A percentile compares a stretch with the other conserved stretches of the same genome.
Evolutionary conservation across 2,113 vertebrate genomes (phyloP).

Genomic region (Archocentrus centrarchus): DNA sequence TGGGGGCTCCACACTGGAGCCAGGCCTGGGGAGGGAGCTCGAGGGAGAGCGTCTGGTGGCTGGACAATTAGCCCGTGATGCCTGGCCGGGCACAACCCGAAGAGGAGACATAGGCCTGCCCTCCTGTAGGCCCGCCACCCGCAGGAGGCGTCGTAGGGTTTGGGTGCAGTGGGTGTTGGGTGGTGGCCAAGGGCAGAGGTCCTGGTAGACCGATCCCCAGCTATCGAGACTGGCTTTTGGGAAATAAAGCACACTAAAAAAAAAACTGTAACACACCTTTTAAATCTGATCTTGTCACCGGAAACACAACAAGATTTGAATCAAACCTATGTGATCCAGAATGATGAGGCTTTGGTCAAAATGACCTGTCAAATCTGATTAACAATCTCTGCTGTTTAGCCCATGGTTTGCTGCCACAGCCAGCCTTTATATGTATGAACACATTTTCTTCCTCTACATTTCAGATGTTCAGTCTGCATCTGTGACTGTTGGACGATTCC

Average conservation of each 20-base stretch:
- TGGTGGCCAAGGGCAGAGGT: too few species aligned
- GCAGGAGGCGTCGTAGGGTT: too few species aligned
- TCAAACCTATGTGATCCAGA: neutral
- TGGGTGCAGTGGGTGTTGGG: too few species aligned
- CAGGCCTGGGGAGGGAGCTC: too few species aligned
- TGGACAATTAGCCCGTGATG: too few species aligned
- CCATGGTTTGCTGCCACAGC: neutral
- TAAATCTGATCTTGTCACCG: neutral
- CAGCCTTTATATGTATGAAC: neutral
- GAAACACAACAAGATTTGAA: slow-evolving; percentile 10
- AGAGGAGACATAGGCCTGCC: too few species aligned
- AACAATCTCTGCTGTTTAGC: slow-evolving; percentile 27
- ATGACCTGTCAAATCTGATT: slow-evolving; percentile 33
- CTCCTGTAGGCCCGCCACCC: too few species aligned
- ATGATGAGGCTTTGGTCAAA: slow-evolving; percentile 5
- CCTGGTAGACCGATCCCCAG: too few species aligned
- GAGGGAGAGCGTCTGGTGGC: too few species aligned
- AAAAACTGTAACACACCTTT: neutral
- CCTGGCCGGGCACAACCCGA: too few species aligned
- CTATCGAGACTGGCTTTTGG: neutral
- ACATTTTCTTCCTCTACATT: neutral
- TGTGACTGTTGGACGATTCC: slow-evolving; percentile 92
- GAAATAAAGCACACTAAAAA: neutral
- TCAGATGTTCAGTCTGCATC: slow-evolving; percentile 81
- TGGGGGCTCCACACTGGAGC: too few species aligned